Base-by-base conservation (phyloP, 2,113 vertebrate genomes). In the Barbus barbus region DNA sequence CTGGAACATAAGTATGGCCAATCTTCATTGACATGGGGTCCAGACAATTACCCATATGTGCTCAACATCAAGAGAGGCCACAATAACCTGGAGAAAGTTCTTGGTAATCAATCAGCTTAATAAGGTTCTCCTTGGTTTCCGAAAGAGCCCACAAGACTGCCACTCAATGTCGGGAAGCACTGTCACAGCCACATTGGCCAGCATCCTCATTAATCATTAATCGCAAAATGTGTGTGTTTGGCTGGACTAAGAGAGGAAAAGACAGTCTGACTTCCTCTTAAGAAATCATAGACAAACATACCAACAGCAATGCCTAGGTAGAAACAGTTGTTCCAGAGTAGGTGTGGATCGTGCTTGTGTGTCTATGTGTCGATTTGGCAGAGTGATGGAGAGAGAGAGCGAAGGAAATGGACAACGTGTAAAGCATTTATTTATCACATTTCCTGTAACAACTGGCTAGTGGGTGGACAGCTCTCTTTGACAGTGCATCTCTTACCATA, bases 381-480 rank as follows among this genome's bases (percentile, higher is more conserved):
- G 65, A 48, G 60, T 16, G 48, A 78, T 71, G 28, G 46, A 8
- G 11, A 46, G 12, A 65, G 22, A 53, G 74, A 4, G 44, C 7
- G 38, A 33, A 41, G 60, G 51, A 73, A 33, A 74, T 38, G 46
- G 67, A 44, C 78, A 85, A 81, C 38, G 46, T 51, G 86, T 84
- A 87, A 87, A 83, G 76, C 81, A 85, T 85, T 85, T 81, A 84
- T 86, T 86, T 83, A 86, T 88, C 81, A 88, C 87, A 88, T 88
- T 84, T 63, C 69, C 84, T 88, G 73, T 85, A 88, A 88, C 87
- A 88, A 88, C 83, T 87, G 78, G 85, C 72, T 78, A 44, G 88
- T 89, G 85, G 88, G 88, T 87, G 83, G 88, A 89, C 83, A 85
- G 71, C 44, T 24, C 77, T 78, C 18, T 63, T 84, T 89, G 85